A percentile compares a stretch with the other conserved stretches of the same genome.
phyloP scores from a whole-genome alignment of 2,888 invertebrate species.

The Cephus rjabovi region DNA sequence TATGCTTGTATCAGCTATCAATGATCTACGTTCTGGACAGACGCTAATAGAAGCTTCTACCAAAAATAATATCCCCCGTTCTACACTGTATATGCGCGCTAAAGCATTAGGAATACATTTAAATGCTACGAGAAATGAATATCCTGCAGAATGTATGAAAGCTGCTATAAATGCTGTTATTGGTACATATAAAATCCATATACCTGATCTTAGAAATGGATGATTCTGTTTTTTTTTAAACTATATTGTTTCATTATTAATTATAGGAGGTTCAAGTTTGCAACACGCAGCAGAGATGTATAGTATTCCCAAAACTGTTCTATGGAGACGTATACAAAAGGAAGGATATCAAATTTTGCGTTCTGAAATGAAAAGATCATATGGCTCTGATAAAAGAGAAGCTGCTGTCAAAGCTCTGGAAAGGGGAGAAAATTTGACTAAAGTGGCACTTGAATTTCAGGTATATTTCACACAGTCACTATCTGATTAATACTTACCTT shows the following conservation, averaged over 20 bases:
- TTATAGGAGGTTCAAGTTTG: slow-evolving; percentile 62
- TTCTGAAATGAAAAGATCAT: slow-evolving; percentile 53
- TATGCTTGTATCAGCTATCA: slow-evolving; percentile 61
- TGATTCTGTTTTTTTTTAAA: background rate
- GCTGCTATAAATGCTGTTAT: slow-evolving; percentile 64
- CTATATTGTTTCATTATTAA: slow-evolving; percentile 11
- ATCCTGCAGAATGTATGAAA: slow-evolving; percentile 63
- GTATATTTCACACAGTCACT: slow-evolving; percentile 32
- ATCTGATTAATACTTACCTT: background rate
- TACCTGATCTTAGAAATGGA: background rate
- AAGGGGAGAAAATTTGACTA: slow-evolving; percentile 65
- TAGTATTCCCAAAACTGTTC: slow-evolving; percentile 66
- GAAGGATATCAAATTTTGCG: slow-evolving; percentile 57
- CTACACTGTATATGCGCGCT: slow-evolving; percentile 66
- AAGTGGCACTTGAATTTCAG: slow-evolving; percentile 63
- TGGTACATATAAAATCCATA: slow-evolving; percentile 40
- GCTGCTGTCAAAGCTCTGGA: slow-evolving; percentile 64
- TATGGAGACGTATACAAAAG: slow-evolving; percentile 66
- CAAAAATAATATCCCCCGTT: slow-evolving; percentile 63
- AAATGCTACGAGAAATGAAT: slow-evolving; percentile 62
- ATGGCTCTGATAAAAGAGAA: slow-evolving; percentile 58
- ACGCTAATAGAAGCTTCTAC: slow-evolving; percentile 63
- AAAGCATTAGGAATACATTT: slow-evolving; percentile 60
- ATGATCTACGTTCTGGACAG: slow-evolving; percentile 60
- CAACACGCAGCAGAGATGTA: slow-evolving; percentile 64